These are phyloP conservation scores for Cheilosia grossa DNA, from an alignment of 2,888 invertebrate genomes.

Conservation along the genomic window DNA sequence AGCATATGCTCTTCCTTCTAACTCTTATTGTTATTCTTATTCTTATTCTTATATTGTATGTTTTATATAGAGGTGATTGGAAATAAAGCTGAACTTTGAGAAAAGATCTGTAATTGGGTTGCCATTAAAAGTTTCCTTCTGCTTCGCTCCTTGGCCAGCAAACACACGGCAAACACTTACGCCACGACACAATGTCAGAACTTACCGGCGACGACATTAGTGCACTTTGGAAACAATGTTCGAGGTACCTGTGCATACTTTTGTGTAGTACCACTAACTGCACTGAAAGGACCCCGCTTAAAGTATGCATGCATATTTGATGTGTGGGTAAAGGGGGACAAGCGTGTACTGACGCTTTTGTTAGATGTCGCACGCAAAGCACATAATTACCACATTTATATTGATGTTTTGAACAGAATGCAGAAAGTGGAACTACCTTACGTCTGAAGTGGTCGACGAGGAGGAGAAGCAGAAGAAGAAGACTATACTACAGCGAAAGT, in stretches of 20 bases:
- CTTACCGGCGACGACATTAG: slow-evolving; percentile 14
- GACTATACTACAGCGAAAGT: slow-evolving; percentile 48
- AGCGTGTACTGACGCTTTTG: slow-evolving; percentile 4
- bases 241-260: slow-evolving; percentile 17
- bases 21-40: slow-evolving; percentile 29
- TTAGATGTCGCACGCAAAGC: slow-evolving; percentile 53
- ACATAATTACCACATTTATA: slow-evolving; percentile 60
- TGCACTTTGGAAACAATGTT: slow-evolving; percentile 40
- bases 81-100: slow-evolving; percentile 64
- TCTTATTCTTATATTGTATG: slow-evolving; percentile 16
- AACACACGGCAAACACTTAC: slow-evolving; percentile 17
- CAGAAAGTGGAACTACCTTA: slow-evolving; percentile 68
- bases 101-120: slow-evolving; percentile 49
- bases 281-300: slow-evolving; percentile 38
- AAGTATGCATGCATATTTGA: slow-evolving; percentile 30
- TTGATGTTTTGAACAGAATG: slow-evolving; percentile 47
- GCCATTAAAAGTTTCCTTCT: slow-evolving; percentile 57
- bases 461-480: background rate
- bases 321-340: background rate
- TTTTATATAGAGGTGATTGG: slow-evolving; percentile 59
- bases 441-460: slow-evolving; percentile 7
- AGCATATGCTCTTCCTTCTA: slow-evolving; percentile 2
- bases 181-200: slow-evolving; percentile 15
- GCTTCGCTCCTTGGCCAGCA: slow-evolving; percentile 25
- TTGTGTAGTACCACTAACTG: slow-evolving; percentile 22